Base-by-base conservation (phyloP, 1,140 invertebrate genomes). In the Camponotus pennsylvanicus region DNA sequence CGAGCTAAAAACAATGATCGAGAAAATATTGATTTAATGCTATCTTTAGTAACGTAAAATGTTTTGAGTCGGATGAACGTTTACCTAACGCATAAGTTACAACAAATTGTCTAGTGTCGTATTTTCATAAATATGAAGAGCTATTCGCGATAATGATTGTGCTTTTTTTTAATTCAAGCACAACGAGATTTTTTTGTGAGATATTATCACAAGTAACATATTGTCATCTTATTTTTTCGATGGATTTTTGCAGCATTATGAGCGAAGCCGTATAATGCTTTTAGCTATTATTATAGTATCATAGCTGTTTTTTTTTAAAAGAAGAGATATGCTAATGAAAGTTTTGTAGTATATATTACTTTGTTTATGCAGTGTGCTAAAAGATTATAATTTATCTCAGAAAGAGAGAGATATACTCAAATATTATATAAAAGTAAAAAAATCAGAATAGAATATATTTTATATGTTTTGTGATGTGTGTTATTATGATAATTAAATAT, bases 181-280 rank as follows among this genome's bases (percentile, higher is more conserved):
- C n/a, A n/a, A n/a, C 75, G 69, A 75, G n/a, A 73, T 27, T 34
- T 61, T 73, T 61, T 73, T 73, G 49, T 75, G 61, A 61, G 52
- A 2, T 63, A 82, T 82, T 82, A 73, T 49, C 55, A 27, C 69
- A 45, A 73, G 40, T 13, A 49, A 49, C 57, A 61, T 69, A 83
- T 49, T 83, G 79, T 83, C 69, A 49, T 73, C 13, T 18, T 57
- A 83, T 73, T 83, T 83, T 75, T 63, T 15, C 70, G 67, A 82
- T 42, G 67, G 21, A 57, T 40, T 83, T 59, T 83, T 37, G 32
- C 55, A 75, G 42, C 55, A 55, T 42, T 42, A 21, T n/a, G 13
- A 55, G 18, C 79, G 49, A 13, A 27, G 18, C 34, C 8, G 32
- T 21, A n/a, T 83, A 61, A 73, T 73, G 69, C 55, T 73, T 73